Evolutionary conservation across 2,888 invertebrate genomes (phyloP), one percentile per base, ranked within the genome.

Genomic region (Zootermopsis nevadensis): DNA sequence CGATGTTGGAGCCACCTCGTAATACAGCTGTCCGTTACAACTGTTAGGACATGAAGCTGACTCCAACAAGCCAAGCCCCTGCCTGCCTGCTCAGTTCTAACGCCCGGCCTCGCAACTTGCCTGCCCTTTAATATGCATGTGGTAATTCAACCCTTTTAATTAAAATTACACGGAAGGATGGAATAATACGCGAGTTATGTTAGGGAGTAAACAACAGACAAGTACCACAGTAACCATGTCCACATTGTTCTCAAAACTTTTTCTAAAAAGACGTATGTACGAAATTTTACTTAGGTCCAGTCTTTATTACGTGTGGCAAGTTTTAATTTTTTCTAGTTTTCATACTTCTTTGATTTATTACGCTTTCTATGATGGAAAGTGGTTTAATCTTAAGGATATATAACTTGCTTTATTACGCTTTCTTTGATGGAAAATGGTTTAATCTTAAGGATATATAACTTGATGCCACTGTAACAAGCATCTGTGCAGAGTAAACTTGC

Each of bases 1-100:
- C 42, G 42, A 48, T 60, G 27, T 27, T n/a, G 60, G 31, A 35
- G 53, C 31, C 15, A 27, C 79, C 33, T 24, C 35, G 60, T 35
- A 79, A 35, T 79, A 79, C 79, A 79, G 79, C 79, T 79, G 79
- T 79, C 79, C 66, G 79, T 79, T 79, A 79, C 79, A 79, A 79
- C 55, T 79, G 79, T 79, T 79, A 79, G 79, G 79, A 79, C 79
- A 77, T 53, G 77, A 77, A 31, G 53, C 77, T 77, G 77, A 77
- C 33, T 33, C 53, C 48, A 53, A 6, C 24, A 35, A 24, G 38
- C 12, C 27, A 0, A 27, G 27, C 38, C 30, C 24, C 24, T 0
- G 60, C 55, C 27, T n/a, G n/a, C 27, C 27, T n/a, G 60, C 60
- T 60, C n/a, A n/a, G n/a, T n/a, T 24, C 60, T 60, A 60, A 60